Percentiles rank a stretch among this genome's conserved stretches.
phyloP scores from a whole-genome alignment of 2,113 vertebrate genomes.

The Perccottus glenii region DNA sequence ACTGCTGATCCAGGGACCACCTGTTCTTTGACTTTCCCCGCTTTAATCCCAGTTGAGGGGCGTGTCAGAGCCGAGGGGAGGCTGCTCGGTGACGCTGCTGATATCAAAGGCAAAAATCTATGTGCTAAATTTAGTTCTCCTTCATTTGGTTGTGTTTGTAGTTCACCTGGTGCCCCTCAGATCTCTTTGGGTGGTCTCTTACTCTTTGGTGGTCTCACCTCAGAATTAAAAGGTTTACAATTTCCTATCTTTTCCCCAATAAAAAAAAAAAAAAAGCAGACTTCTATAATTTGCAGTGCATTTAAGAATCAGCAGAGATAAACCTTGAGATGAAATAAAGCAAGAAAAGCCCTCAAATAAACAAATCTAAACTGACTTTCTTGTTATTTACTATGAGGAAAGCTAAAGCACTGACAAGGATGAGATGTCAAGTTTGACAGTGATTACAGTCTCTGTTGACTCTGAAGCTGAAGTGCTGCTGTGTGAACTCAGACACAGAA shows the following conservation, averaged over 20 bases:
- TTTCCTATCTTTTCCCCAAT: slow-evolving; percentile 33
- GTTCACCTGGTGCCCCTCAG: slow-evolving; percentile 9
- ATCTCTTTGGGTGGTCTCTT: slow-evolving; percentile 72
- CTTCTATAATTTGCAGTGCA: slow-evolving; percentile 1
- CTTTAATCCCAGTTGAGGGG: slow-evolving; percentile 14
- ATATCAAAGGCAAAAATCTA: too few species aligned
- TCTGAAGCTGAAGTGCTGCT: slow-evolving; percentile 12
- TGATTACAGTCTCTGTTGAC: slow-evolving; percentile 27
- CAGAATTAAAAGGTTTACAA: slow-evolving; percentile 15
- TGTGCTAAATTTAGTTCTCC: background rate
- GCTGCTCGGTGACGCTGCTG: too few species aligned
- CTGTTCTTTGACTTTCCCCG: slow-evolving; percentile 31
- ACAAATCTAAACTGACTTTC: background rate
- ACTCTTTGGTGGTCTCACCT: slow-evolving; percentile 52
- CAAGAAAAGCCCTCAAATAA: background rate
- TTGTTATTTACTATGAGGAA: slow-evolving; percentile 9
- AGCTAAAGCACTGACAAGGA: slow-evolving; percentile 13
- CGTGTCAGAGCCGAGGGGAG: background rate
- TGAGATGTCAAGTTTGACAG: slow-evolving; percentile 11
- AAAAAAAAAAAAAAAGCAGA: slow-evolving; percentile 41
- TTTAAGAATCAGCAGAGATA: slow-evolving; percentile 1
- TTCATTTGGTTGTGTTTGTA: background rate
- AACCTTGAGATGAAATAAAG: slow-evolving; percentile 5
- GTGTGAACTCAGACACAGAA: slow-evolving; percentile 15
- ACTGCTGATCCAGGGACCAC: slow-evolving; percentile 14